Evolutionary conservation across 2,113 vertebrate genomes (phyloP).

Genomic region (Fregata magnificens): DNA sequence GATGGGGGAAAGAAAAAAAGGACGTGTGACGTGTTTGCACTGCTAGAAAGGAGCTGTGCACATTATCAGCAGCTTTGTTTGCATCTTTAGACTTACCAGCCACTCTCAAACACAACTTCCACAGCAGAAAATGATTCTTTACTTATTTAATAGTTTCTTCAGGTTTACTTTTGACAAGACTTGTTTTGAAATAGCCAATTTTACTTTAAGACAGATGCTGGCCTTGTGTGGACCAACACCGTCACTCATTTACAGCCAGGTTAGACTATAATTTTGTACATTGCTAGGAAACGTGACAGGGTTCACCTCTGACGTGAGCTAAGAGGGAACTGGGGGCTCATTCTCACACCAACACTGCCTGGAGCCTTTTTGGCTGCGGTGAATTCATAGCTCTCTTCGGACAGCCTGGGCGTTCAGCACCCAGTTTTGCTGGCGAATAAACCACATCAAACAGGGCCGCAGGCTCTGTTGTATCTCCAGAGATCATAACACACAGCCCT

Average conservation of each 20-base stretch:
- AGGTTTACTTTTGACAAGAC: not conserved
- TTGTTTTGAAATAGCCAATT: not conserved
- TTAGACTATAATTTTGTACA: not conserved
- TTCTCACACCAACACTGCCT: not conserved
- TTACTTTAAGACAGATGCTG: not conserved
- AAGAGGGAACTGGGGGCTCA: not conserved
- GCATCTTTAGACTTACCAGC: not conserved
- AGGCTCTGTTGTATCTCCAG: too few species aligned
- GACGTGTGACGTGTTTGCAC: not conserved
- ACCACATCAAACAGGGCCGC: accelerated
- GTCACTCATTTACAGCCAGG: not conserved
- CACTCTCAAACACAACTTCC: not conserved
- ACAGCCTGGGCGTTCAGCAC: not conserved
- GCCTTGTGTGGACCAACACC: not conserved
- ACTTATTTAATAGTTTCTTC: not conserved
- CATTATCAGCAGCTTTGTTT: not conserved
- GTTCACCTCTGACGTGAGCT: not conserved
- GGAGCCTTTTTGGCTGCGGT: not conserved
- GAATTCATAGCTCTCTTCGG: not conserved
- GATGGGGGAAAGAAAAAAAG: not conserved
- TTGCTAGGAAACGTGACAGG: not conserved
- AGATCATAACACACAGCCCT: not conserved
- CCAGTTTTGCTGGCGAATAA: not conserved
- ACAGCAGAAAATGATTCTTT: not conserved
- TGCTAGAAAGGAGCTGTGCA: not conserved